Percentiles rank a stretch among this genome's conserved stretches.
These are phyloP conservation scores for Bryconaethiops microstoma DNA, from an alignment of 2,797 vertebrate species.

Conservation along the genomic window DNA sequence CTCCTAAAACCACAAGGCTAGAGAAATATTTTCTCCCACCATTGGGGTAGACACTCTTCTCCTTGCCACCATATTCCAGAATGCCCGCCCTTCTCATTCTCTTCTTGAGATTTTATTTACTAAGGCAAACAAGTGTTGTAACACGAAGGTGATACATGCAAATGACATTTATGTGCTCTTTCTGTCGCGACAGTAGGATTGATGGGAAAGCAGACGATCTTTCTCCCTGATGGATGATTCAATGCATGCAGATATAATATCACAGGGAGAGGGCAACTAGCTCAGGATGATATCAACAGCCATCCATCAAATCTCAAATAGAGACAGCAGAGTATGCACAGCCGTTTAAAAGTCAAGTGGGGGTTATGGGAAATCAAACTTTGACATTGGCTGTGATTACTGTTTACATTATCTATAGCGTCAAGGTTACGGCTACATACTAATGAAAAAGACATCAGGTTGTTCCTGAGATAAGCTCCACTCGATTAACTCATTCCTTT, in stretches of 20 bases:
- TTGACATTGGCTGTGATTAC: slow-evolving; percentile 7
- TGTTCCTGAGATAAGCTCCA: not conserved
- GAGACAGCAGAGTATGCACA: slow-evolving; percentile 10
- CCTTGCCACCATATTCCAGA: not conserved
- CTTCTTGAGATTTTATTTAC: slow-evolving; percentile 3
- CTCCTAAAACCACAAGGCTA: not conserved
- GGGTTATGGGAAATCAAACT: not conserved
- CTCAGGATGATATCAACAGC: slow-evolving; percentile 42
- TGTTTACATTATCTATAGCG: slow-evolving; percentile 22
- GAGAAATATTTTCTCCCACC: not conserved
- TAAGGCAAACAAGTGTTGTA: slow-evolving; percentile 10
- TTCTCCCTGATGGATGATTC: slow-evolving; percentile 68
- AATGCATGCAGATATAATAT: slow-evolving; percentile 63
- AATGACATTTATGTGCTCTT: slow-evolving; percentile 37
- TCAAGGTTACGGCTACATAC: slow-evolving; percentile 17
- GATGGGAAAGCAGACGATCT: slow-evolving; percentile 61
- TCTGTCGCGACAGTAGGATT: slow-evolving; percentile 55
- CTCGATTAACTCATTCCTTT: not conserved
- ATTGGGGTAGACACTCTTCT: not conserved
- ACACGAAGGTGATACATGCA: slow-evolving; percentile 21
- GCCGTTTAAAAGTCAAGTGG: slow-evolving; percentile 36
- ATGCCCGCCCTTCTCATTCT: not conserved
- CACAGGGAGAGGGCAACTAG: slow-evolving; percentile 36
- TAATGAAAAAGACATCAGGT: not conserved
- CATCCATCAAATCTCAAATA: slow-evolving; percentile 32